phyloP scores from a whole-genome alignment of 1,140 invertebrate genomes.

The Lutraria rhynchaena region DNA sequence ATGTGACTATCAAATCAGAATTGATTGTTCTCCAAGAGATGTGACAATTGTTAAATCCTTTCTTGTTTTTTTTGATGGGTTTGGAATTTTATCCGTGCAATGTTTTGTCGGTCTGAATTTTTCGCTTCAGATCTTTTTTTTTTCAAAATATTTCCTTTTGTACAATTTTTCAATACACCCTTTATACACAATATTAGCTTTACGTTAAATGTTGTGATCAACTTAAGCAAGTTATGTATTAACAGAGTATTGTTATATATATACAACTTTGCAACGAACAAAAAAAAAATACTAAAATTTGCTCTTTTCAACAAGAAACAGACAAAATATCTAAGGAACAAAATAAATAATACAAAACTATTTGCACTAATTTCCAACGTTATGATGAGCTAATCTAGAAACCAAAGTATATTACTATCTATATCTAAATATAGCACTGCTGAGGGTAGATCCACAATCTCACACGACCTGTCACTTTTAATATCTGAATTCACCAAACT shows the following conservation, averaged over 20 bases:
- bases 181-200: conserved; percentile 7
- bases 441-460: background rate
- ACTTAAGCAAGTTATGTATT: background rate
- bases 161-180: background rate
- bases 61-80: background rate
- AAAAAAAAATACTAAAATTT: conserved; percentile 14
- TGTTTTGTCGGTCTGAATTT: background rate
- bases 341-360: conserved; percentile 21
- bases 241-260: background rate
- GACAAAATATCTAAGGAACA: conserved; percentile 16
- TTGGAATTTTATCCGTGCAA: background rate
- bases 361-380: conserved; percentile 33
- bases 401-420: conserved; percentile 52
- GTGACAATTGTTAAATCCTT: background rate
- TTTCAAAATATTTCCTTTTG: too few species aligned
- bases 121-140: conserved; percentile 14
- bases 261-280: conserved; percentile 16
- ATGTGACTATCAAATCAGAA: too few species aligned
- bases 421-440: background rate
- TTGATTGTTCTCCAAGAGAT: conserved; percentile 3
- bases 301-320: conserved; percentile 15
- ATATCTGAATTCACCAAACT: background rate
- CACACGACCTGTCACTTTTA: background rate
- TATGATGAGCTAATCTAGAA: conserved; percentile 5
- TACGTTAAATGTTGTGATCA: conserved; percentile 15